A percentile compares a stretch with the other conserved stretches of the same genome.
phyloP scores from a whole-genome alignment of 2,888 invertebrate species.

The Trachelus stipa region DNA sequence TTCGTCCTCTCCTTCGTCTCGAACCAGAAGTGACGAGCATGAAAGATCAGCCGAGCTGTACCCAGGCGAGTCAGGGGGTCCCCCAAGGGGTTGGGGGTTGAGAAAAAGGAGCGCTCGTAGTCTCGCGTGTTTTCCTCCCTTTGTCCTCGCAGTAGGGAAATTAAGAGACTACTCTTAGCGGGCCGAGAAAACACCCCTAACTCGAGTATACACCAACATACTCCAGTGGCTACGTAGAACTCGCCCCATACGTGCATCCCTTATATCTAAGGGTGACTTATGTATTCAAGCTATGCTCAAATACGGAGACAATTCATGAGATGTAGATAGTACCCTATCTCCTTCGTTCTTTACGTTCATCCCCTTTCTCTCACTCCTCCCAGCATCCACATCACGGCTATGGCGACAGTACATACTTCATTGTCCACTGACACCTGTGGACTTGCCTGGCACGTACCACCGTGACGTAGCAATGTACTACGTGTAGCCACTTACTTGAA shows the following conservation, averaged over 20 bases:
- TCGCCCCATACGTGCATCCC: no score
- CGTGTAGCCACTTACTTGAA: conserved; percentile 51
- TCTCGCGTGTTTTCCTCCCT: conserved; percentile 32
- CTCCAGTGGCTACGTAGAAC: no score
- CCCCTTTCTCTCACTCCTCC: neutral
- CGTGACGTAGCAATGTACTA: conserved; percentile 24
- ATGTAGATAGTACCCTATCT: no score
- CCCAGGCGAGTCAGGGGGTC: no score
- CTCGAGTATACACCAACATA: no score
- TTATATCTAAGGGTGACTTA: no score
- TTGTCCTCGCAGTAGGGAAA: conserved; percentile 52
- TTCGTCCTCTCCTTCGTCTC: no score
- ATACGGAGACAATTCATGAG: no score
- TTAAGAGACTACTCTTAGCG: conserved; percentile 58
- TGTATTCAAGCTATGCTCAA: no score
- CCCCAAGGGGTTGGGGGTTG: no score
- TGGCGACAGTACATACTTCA: conserved; percentile 42
- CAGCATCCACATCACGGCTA: conserved; percentile 19
- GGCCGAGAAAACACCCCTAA: neutral
- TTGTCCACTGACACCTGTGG: conserved; percentile 66
- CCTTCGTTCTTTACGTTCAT: conserved; percentile 14
- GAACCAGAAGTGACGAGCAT: no score
- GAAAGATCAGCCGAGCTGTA: no score
- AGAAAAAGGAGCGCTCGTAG: neutral
- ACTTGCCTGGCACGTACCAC: conserved; percentile 45